phyloP scores from a whole-genome alignment of 1,140 invertebrate species.

The Linepithema humile region DNA sequence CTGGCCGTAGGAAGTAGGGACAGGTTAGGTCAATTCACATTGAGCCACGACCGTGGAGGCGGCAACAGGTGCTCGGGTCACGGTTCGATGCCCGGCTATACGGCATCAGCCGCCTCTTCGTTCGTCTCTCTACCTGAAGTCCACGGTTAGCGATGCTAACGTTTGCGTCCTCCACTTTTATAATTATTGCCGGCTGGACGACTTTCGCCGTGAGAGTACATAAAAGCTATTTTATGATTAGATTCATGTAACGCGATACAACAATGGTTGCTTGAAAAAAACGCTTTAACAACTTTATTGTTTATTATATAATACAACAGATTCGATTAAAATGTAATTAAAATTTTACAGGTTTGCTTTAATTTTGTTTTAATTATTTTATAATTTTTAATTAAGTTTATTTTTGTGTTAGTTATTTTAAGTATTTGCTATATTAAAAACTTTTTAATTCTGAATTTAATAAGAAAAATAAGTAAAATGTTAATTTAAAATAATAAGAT shows the following conservation, averaged over 20 bases:
- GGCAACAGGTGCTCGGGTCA: conserved; percentile 80
- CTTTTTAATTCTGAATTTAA: too few species aligned
- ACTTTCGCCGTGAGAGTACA: neutral
- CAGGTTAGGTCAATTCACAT: conserved; percentile 69
- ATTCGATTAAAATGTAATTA: too few species aligned
- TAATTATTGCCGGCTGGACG: conserved; percentile 39
- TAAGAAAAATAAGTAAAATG: too few species aligned
- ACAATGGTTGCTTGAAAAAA: neutral
- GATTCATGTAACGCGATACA: neutral
- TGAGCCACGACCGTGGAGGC: conserved; percentile 73
- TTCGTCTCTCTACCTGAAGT: conserved; percentile 22
- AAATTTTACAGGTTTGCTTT: too few species aligned
- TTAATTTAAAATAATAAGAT: too few species aligned
- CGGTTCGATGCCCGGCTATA: conserved; percentile 77
- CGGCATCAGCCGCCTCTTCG: conserved; percentile 58
- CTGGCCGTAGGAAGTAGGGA: conserved; percentile 58
- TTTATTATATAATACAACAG: neutral
- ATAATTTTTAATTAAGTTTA: too few species aligned
- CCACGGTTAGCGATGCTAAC: neutral
- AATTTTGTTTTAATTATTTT: too few species aligned
- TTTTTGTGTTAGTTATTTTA: too few species aligned
- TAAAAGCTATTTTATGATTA: neutral
- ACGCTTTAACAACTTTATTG: neutral
- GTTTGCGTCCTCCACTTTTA: conserved; percentile 15
- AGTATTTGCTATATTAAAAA: too few species aligned